Base-by-base conservation (phyloP, 1,140 invertebrate species). In the Ephestia elutella region DNA sequence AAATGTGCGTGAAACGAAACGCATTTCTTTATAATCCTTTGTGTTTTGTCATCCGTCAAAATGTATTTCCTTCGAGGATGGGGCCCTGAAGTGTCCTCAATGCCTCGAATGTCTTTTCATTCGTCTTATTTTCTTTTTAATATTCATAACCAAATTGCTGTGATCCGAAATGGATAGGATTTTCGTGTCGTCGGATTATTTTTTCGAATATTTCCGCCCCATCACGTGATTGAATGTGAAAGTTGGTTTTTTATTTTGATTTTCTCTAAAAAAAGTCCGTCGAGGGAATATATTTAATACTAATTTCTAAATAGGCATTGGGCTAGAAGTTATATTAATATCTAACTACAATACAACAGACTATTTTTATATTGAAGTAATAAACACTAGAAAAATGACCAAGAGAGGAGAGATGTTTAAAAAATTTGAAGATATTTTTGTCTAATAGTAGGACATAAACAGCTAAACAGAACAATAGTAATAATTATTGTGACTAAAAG, bases 21-120 rank as follows among this genome's bases (percentile, higher is more conserved):
- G 48, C n/a, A 18, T 15, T 21, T 56, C 56, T 21, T 57, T 44
- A 20, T 56, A 56, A 56, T 56, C 54, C 38, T 48, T 56, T 44
- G 25, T 48, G 48, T 57, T 57, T 57, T 57, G 56, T 57, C 56
- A 57, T 57, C 56, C 56, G 56, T 57, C 56, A 57, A 57, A 56
- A 57, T 57, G 48, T 57, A 50, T 57, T 56, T 57, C 21, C 48
- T 48, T 57, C 44, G 35, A 19, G 17, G 19, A 20, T 30, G 49
- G 56, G 48, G 56, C 8, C 18, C 17, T 0, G 19, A 28, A 49
- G 48, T 56, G 19, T 56, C 54, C 20, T 25, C 20, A 48, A 48
- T 32, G 30, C 30, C 9, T 32, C 30, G 11, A 32, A 53, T 53
- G 19, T 57, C 48, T 57, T 49, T 56, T 57, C 56, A 55, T 21